Conservation (phyloP, 92 coral and sea anemone species). For the Isaurus tuberculatus region DNA sequence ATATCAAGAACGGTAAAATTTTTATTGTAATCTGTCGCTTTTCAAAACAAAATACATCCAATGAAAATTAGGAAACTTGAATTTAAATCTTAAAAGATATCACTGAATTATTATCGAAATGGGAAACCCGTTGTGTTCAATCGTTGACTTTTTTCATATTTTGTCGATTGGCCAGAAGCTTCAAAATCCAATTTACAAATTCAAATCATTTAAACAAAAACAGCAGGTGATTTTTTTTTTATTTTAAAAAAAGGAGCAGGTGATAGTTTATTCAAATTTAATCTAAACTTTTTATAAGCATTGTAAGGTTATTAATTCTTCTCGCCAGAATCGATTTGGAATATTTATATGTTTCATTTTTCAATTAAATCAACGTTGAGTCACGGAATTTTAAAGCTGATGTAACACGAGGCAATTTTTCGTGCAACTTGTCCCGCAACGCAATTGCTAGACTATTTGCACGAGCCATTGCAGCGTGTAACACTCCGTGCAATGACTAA, state of each 20-base stretch:
- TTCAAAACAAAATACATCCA: not conserved
- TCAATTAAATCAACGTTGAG: too few relatives aligned
- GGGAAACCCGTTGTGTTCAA: conserved; percentile 19
- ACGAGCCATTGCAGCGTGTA: too few relatives aligned
- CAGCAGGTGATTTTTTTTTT: not conserved
- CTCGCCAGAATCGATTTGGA: too few relatives aligned
- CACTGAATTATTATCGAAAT: not conserved
- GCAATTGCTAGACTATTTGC: too few relatives aligned
- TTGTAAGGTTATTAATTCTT: not conserved
- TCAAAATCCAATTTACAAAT: conserved; percentile 13
- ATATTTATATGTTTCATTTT: too few relatives aligned
- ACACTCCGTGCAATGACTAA: too few relatives aligned
- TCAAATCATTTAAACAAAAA: not conserved
- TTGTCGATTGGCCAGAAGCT: conserved; percentile 22
- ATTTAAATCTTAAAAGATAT: not conserved
- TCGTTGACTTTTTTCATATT: not conserved
- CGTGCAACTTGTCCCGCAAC: too few relatives aligned
- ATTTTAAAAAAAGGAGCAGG: not conserved
- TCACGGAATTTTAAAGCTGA: too few relatives aligned
- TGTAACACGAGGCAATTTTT: too few relatives aligned
- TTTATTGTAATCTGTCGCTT: not conserved
- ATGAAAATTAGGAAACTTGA: not conserved
- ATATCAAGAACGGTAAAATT: not conserved
- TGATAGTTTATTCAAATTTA: not conserved
- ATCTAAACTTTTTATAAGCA: not conserved